Percentiles rank a stretch among this genome's conserved stretches.
Evolutionary conservation across 2,797 vertebrate genomes (phyloP).

Genomic region (Pogonophryne albipinna): DNA sequence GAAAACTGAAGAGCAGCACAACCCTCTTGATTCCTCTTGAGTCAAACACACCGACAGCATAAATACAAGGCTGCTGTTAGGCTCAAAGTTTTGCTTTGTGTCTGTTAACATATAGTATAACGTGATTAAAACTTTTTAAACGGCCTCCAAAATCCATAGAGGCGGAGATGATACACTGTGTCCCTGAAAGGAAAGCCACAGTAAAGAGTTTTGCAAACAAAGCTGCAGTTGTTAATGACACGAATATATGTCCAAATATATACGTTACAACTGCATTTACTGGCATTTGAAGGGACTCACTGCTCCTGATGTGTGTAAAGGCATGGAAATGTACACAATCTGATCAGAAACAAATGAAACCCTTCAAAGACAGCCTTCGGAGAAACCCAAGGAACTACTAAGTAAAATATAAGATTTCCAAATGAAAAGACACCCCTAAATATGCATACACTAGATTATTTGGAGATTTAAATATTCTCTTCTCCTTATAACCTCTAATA

Average conservation of each 20-base stretch:
- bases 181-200: constrained; percentile 12
- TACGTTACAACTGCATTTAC: constrained; percentile 1
- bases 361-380: neutral
- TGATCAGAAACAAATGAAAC: constrained; percentile 2
- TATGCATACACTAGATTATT: neutral
- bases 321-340: constrained; percentile 8
- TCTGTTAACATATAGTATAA: constrained; percentile 12
- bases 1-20: constrained; percentile 26
- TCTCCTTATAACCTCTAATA: constrained; percentile 14
- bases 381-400: neutral
- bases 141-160: constrained; percentile 2
- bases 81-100: constrained; percentile 25
- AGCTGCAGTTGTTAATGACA: constrained; percentile 7
- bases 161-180: neutral
- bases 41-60: constrained; percentile 22
- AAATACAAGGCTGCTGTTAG: constrained; percentile 20
- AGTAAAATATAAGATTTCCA: neutral
- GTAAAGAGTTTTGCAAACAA: neutral
- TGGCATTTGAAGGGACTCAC: constrained; percentile 6
- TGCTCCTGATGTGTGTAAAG: constrained; percentile 14
- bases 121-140: constrained; percentile 10
- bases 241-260: neutral
- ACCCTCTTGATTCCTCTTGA: constrained; percentile 42
- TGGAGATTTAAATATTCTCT: neutral
- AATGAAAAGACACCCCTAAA: neutral